A percentile compares a stretch with the other conserved stretches of the same genome.
Evolutionary conservation across 2,888 invertebrate species (phyloP).

Genomic region (Caradrina kadenii): DNA sequence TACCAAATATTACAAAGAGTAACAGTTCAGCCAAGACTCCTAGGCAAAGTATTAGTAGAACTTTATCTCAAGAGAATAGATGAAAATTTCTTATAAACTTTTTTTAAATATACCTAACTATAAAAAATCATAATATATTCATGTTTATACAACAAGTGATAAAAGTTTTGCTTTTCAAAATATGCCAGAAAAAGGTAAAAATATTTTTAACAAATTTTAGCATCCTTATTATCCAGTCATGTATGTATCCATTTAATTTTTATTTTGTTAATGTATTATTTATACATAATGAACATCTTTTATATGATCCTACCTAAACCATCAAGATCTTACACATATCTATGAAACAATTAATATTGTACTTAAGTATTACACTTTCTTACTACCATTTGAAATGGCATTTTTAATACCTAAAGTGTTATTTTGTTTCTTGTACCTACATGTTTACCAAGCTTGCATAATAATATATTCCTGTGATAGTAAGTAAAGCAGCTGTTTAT

Average conservation of each 20-base stretch:
- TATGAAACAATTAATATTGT: conserved; percentile 14
- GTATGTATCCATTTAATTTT: conserved; percentile 1
- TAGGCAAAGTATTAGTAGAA: conserved; percentile 80
- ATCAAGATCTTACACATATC: conserved; percentile 31
- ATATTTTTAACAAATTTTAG: not conserved
- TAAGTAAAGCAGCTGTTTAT: conserved; percentile 52
- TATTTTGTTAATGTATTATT: conserved; percentile 7
- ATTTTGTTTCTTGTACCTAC: conserved; percentile 32
- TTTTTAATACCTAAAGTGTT: conserved; percentile 9
- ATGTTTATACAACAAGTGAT: conserved; percentile 31
- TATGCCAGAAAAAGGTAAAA: conserved; percentile 5
- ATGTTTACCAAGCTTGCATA: conserved; percentile 52
- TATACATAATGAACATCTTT: not conserved
- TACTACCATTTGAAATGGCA: conserved; percentile 7
- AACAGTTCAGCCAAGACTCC: conserved; percentile 73
- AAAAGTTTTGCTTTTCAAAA: conserved; percentile 28
- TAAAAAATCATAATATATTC: conserved; percentile 48
- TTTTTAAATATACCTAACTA: conserved; percentile 1
- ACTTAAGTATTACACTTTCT: conserved; percentile 28
- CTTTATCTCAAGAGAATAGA: conserved; percentile 87
- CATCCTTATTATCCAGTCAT: conserved; percentile 6
- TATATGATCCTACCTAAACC: not conserved
- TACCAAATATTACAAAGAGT: conserved; percentile 76
- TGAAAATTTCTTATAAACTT: conserved; percentile 69
- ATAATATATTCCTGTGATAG: conserved; percentile 64